Evolutionary conservation across 2,888 invertebrate species (phyloP).

Genomic region (Melolontha melolontha): DNA sequence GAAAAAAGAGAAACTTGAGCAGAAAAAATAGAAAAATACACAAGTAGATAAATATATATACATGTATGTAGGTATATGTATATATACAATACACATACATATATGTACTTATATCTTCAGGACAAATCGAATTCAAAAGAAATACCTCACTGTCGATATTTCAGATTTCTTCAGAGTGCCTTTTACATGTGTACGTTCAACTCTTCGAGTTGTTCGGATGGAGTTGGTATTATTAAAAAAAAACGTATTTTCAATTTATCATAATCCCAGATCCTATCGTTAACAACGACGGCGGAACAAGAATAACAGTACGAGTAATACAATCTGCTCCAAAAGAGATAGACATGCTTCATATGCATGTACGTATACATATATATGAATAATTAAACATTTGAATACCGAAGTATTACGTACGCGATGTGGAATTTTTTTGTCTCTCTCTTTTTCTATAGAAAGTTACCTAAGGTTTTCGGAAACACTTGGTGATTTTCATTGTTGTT

Average conservation of each 20-base stretch:
- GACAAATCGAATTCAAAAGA: too few species aligned
- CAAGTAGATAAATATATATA: too few species aligned
- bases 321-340: constrained; percentile 11
- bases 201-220: constrained; percentile 40
- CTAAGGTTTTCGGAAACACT: too few species aligned
- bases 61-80: too few species aligned
- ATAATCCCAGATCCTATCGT: constrained; percentile 57
- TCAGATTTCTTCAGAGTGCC: constrained; percentile 2
- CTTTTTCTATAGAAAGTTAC: too few species aligned
- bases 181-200: constrained; percentile 43
- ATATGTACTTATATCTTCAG: neutral
- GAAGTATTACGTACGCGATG: too few species aligned
- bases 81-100: constrained; percentile 1
- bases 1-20: constrained; percentile 15
- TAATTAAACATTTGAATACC: neutral
- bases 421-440: too few species aligned
- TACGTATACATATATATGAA: constrained; percentile 1
- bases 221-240: constrained; percentile 55
- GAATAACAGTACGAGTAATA: too few species aligned
- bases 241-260: constrained; percentile 60
- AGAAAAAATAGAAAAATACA: constrained; percentile 3
- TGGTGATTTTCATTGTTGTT: too few species aligned
- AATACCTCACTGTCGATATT: too few species aligned
- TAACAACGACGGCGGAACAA: constrained; percentile 45
- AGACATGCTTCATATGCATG: constrained; percentile 2